These are phyloP conservation scores for Acyrthosiphon pisum DNA, from an alignment of 1,140 invertebrate genomes.

Conservation along the genomic window DNA sequence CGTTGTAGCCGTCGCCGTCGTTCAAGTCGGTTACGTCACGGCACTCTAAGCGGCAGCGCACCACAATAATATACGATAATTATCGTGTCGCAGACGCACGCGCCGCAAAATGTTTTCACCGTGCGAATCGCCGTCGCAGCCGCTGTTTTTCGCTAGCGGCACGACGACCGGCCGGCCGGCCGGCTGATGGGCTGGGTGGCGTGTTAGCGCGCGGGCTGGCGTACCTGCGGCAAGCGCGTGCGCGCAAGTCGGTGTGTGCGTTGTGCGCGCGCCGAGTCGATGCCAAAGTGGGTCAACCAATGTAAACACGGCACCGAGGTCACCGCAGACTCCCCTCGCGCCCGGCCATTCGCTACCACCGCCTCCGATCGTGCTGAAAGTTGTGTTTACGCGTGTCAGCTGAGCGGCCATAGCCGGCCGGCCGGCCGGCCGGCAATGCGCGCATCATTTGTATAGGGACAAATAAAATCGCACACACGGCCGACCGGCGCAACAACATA, in stretches of 20 bases:
- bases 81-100: slow-evolving; percentile 27
- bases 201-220: background rate
- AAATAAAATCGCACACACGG: background rate
- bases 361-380: slow-evolving; percentile 23
- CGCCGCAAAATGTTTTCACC: background rate
- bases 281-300: slow-evolving; percentile 55
- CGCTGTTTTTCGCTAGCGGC: background rate
- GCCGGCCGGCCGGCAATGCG: slow-evolving; percentile 19
- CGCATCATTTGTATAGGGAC: background rate
- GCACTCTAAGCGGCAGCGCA: background rate
- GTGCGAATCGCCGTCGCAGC: background rate
- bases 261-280: slow-evolving; percentile 35
- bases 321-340: slow-evolving; percentile 3
- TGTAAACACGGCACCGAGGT: slow-evolving; percentile 56
- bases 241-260: background rate
- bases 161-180: background rate
- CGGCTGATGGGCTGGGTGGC: background rate
- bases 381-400: slow-evolving; percentile 55
- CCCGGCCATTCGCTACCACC: background rate
- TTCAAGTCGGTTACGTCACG: slow-evolving; percentile 44
- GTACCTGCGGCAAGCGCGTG: background rate
- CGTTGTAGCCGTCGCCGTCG: background rate
- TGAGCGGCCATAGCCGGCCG: slow-evolving; percentile 30
- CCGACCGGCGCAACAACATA: background rate
- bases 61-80: slow-evolving; percentile 9